phyloP scores from a whole-genome alignment of 2,888 invertebrate species.

The Lepetodrilus schrolli region DNA sequence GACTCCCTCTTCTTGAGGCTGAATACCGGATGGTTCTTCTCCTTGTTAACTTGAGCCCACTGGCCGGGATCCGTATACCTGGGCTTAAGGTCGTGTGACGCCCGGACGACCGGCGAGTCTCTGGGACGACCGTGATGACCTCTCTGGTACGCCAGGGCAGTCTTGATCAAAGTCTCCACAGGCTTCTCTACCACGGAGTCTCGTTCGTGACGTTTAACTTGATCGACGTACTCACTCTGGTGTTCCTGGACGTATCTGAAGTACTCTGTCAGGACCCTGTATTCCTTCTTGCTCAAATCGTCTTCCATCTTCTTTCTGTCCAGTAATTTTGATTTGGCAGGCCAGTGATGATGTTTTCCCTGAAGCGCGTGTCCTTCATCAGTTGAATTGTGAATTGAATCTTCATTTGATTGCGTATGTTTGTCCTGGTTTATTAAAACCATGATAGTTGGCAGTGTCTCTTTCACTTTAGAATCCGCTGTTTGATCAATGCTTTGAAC shows the following conservation, averaged over 20 bases:
- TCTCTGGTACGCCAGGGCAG: conserved; percentile 46
- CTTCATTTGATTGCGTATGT: not conserved
- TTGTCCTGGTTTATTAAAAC: no score
- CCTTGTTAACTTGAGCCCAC: conserved; percentile 35
- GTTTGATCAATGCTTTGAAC: conserved; percentile 36
- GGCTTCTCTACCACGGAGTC: conserved; percentile 35
- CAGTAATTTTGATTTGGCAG: not conserved
- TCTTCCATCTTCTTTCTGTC: conserved; percentile 29
- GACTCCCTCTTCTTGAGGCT: conserved; percentile 36
- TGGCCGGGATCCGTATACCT: conserved; percentile 41
- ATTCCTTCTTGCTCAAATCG: conserved; percentile 45
- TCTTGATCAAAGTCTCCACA: conserved; percentile 41
- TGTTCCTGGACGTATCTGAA: conserved; percentile 58
- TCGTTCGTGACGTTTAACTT: not conserved
- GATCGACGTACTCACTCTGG: conserved; percentile 50
- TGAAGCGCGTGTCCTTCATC: not conserved
- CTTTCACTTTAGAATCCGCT: not conserved
- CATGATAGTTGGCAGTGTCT: not conserved
- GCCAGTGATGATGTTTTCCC: not conserved
- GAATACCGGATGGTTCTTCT: conserved; percentile 15
- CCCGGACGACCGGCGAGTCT: conserved; percentile 44
- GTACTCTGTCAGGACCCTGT: conserved; percentile 54
- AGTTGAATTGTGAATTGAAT: no score
- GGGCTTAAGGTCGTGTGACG: conserved; percentile 47
- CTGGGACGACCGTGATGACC: conserved; percentile 42